Conservation (phyloP, 2,797 vertebrate species). For the Melanotaenia nigrans region DNA sequence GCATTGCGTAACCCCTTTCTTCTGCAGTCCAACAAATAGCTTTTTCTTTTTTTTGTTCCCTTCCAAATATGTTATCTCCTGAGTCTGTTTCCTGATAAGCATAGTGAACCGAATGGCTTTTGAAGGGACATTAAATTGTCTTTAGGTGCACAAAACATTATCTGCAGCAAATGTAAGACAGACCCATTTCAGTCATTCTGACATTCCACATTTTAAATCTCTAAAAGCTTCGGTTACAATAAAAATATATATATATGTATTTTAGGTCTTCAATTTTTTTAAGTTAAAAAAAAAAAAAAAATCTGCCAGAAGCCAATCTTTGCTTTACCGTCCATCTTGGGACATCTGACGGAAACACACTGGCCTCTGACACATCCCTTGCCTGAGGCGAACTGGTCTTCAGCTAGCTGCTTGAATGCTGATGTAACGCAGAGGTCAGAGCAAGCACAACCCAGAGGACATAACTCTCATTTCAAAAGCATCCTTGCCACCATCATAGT, state of each 20-base stretch:
- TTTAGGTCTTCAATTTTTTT: neutral
- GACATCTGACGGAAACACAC: conserved; percentile 35
- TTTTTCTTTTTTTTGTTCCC: neutral
- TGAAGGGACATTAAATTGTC: conserved; percentile 26
- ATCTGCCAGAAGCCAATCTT: conserved; percentile 7
- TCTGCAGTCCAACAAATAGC: conserved; percentile 23
- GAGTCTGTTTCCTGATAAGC: conserved; percentile 52
- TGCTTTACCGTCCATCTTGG: conserved; percentile 22
- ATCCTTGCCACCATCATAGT: conserved; percentile 46
- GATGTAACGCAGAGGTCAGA: conserved; percentile 69
- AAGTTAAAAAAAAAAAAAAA: neutral
- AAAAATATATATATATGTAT: neutral
- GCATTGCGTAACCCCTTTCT: conserved; percentile 16
- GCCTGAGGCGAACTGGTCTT: conserved; percentile 47
- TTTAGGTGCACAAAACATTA: conserved; percentile 3
- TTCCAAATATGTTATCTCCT: conserved; percentile 45
- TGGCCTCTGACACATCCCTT: conserved; percentile 48
- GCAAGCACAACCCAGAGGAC: conserved; percentile 40
- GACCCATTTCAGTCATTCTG: neutral
- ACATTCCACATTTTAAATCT: neutral
- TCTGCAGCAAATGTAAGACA: neutral
- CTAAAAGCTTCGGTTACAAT: neutral
- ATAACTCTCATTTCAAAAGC: conserved; percentile 53
- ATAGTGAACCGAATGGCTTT: conserved; percentile 40
- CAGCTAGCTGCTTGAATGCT: conserved; percentile 59